Base-by-base conservation (phyloP, 2,888 invertebrate genomes). In the Rhyacophila evoluta region DNA sequence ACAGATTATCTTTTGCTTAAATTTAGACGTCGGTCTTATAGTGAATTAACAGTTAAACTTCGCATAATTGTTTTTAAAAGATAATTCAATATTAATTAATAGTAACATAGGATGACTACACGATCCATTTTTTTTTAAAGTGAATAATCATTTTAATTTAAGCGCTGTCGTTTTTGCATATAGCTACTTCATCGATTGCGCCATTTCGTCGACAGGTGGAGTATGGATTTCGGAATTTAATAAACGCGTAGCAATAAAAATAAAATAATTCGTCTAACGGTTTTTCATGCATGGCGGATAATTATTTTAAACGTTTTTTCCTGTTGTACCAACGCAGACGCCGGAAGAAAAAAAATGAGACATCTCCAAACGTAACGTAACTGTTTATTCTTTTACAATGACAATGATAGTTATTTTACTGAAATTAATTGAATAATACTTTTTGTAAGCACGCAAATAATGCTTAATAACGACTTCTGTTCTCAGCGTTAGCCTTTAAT, bases 261-360 rank as follows among this genome's bases (percentile, higher is more conserved):
- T 55, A 55, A 19, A 12, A 55, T 55, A 55, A 55, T 55, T 19
- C 55, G 55, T 8, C 55, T 39, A 25, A 55, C 55, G 55, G 55
- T n/a, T n/a, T 19, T 55, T 19, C 25, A 55, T 19, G 55, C 55
- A 55, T 55, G 55, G 55, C 19, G 55, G 10, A 19, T 55, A 25
- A 55, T 55, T 55, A 55, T 19, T 55, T 25, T 25, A 55, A 55
- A 55, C 19, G 55, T 55, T 55, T 55, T 41, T 55, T 55, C 55
- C 55, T 15, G 15, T 1, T 25, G 15, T 8, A 19, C 10, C 19
- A n/a, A n/a, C n/a, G 4, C 25, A 55, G 1, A 55, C 55, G 25
- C 10, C 55, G 8, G 19, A 19, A 55, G 12, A 12, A 39, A 25
- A 4, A 33, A 33, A 33, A 33, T 33, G 29, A 33, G 29, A 6